Evolutionary conservation across 2,888 invertebrate species (phyloP).

Genomic region (Dynastes maya): DNA sequence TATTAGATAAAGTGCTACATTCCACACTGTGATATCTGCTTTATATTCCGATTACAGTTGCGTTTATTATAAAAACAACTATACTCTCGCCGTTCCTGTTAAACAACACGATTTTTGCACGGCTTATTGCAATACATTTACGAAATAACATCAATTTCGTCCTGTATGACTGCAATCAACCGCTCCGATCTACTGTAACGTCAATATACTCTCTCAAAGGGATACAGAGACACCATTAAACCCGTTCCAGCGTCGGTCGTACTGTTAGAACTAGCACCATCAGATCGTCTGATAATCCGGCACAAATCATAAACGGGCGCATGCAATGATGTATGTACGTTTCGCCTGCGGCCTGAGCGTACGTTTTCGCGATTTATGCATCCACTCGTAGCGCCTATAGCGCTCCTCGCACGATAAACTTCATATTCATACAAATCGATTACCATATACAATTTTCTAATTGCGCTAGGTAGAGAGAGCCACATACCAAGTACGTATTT

Average conservation of each 20-base stretch:
- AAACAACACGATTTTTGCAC: too few species aligned
- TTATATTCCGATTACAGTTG: too few species aligned
- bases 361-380: slow-evolving; percentile 41
- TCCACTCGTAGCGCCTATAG: slow-evolving; percentile 31
- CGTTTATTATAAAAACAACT: too few species aligned
- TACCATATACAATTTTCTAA: slow-evolving; percentile 46
- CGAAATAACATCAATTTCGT: too few species aligned
- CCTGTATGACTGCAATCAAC: too few species aligned
- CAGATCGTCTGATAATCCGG: slow-evolving; percentile 40
- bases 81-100: too few species aligned
- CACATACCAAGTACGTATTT: slow-evolving; percentile 29
- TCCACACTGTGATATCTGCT: too few species aligned
- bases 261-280: slow-evolving; percentile 5
- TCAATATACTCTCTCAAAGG: too few species aligned
- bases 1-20: too few species aligned
- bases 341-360: slow-evolving; percentile 10
- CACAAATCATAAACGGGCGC: slow-evolving; percentile 38
- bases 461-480: slow-evolving; percentile 24
- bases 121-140: too few species aligned
- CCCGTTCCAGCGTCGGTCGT: neutral
- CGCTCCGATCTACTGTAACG: too few species aligned
- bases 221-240: slow-evolving; percentile 8
- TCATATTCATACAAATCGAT: slow-evolving; percentile 46
- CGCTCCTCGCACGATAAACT: slow-evolving; percentile 33
- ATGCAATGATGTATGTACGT: slow-evolving; percentile 38